phyloP scores from a whole-genome alignment of 1,140 invertebrate genomes.

The Potamilus streckersoni region DNA sequence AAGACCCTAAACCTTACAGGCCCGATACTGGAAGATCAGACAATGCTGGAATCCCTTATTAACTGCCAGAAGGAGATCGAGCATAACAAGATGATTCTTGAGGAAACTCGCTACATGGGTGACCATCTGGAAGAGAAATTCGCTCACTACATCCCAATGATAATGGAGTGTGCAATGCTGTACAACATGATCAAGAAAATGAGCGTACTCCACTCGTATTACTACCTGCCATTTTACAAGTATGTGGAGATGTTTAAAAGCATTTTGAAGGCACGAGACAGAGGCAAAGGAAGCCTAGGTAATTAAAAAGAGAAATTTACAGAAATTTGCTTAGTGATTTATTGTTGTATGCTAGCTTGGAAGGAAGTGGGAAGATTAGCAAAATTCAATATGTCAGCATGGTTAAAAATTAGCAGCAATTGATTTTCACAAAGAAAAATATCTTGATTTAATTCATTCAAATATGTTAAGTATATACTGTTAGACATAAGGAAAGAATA shows the following conservation, averaged over 20 bases:
- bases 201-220: slow-evolving; percentile 53
- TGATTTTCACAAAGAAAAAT: too few species aligned
- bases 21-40: slow-evolving; percentile 61
- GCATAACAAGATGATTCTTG: slow-evolving; percentile 57
- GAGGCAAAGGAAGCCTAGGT: slow-evolving; percentile 64
- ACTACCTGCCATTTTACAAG: slow-evolving; percentile 61
- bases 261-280: slow-evolving; percentile 50
- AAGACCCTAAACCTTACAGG: slow-evolving; percentile 61
- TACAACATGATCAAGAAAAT: slow-evolving; percentile 60
- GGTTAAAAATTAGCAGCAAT: too few species aligned
- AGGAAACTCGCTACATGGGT: slow-evolving; percentile 60
- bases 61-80: slow-evolving; percentile 59
- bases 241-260: slow-evolving; percentile 57
- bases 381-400: too few species aligned
- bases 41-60: slow-evolving; percentile 60
- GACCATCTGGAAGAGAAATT: slow-evolving; percentile 62
- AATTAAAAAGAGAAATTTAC: slow-evolving; percentile 9
- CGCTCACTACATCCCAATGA: slow-evolving; percentile 59
- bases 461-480: too few species aligned
- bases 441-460: too few species aligned
- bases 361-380: too few species aligned
- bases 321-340: too few species aligned
- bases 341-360: too few species aligned
- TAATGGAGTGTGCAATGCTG: slow-evolving; percentile 57
- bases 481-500: too few species aligned